Base-by-base conservation (phyloP, 2,113 vertebrate genomes). In the Pterocles burchelli region DNA sequence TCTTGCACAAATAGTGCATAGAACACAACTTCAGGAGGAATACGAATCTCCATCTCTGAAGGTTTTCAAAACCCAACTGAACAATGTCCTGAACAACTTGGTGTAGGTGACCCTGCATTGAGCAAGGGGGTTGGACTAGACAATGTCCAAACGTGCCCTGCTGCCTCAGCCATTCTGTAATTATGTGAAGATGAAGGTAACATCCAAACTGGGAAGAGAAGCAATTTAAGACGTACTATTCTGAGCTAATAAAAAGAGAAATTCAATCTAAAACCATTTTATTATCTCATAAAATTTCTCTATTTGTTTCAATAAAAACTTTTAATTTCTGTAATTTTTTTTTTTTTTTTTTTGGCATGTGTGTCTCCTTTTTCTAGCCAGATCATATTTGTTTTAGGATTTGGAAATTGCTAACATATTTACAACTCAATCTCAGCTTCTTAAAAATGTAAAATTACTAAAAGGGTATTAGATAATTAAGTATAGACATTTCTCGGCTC, bases 381-480 rank as follows among this genome's bases (percentile, higher is more conserved):
- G 10, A 41, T 59, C 10, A 21, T 22, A 9, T 28, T 17, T 72
- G 21, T 65, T 31, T 38, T 16, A 83, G 21, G 20, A 54, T 41
- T 46, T 77, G 25, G 63, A 76, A 76, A 52, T 13, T 31, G 7
- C 24, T 45, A 70, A 58, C 14, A 20, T 38, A 68, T 14, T 87
- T 63, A 52, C 67, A 62, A 75, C 10, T 78, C 55, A 51, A 41
- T 73, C 92, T 93, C 58, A 67, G 29, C 34, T 58, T 88, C 43
- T 63, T 72, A 95, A 74, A 84, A 86, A 59, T 70, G 49, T 75
- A 91, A 78, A 68, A 89, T 82, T 76, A 55, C 17, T 79, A 93
- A 57, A 19, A 49, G 25, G 24, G 34, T 87, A 85, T 77, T 87
- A 90, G 7, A 93, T 33, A 82, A 31, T 51, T 88, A 17, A 74